Evolutionary conservation across 2,797 vertebrate genomes (phyloP).

Genomic region (Fistularia tabacaria): DNA sequence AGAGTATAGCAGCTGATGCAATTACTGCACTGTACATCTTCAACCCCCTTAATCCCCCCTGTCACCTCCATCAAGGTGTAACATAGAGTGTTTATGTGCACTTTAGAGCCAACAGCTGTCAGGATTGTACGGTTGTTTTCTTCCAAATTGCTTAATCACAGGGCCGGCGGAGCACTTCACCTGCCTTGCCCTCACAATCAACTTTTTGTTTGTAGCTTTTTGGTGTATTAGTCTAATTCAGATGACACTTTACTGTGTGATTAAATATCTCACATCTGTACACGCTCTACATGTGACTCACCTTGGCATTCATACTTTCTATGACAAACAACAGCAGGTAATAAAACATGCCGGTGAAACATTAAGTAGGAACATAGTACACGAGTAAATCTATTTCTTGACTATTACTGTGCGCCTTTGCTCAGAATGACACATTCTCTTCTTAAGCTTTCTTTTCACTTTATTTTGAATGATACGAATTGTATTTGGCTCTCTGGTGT

Average conservation of each 20-base stretch:
- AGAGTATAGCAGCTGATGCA: constrained; percentile 35
- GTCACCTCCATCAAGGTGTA: constrained; percentile 38
- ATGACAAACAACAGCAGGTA: too few species aligned
- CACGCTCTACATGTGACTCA: too few species aligned
- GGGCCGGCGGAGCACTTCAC: constrained; percentile 15
- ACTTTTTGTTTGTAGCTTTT: constrained; percentile 3
- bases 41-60: constrained; percentile 37
- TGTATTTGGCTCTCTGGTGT: not conserved
- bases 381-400: too few species aligned
- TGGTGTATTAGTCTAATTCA: constrained; percentile 6
- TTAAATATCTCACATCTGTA: not conserved
- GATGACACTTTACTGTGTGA: constrained; percentile 1
- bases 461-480: too few species aligned
- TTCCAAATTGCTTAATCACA: constrained; percentile 24
- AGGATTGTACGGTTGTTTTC: constrained; percentile 33
- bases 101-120: constrained; percentile 41
- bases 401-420: too few species aligned
- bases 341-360: too few species aligned
- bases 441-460: not conserved
- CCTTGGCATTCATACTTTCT: too few species aligned
- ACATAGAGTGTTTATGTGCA: constrained; percentile 40
- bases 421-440: not conserved
- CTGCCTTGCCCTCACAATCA: constrained; percentile 7
- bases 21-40: constrained; percentile 26
- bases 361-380: too few species aligned